Base-by-base conservation (phyloP, 2,888 invertebrate species). In the Drosophila neotestacea region DNA sequence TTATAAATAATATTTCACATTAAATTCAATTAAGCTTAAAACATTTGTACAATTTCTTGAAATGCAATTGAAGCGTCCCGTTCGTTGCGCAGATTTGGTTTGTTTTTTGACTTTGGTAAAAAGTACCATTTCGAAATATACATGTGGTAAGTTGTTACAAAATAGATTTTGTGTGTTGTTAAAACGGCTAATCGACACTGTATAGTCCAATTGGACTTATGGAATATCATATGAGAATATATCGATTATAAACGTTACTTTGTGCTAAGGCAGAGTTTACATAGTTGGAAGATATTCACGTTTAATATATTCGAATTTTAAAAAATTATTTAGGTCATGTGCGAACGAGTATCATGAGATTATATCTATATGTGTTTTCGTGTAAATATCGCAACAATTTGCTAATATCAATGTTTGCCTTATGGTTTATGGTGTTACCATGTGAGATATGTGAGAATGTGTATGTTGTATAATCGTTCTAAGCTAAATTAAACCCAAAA, bases 201-300 rank as follows among this genome's bases (percentile, higher is more conserved):
- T 1, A 6, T 22, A 5, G 42, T 42, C 11, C 42, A 42, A 22
- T 16, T 9, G 42, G 42, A 42, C 42, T 22, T 44, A 44, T 36
- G 42, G 42, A 81, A 64, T 69, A 61, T 70, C 67, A 55, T 81
- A 22, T 63, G 58, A 55, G 67, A 81, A 73, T 77, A 72, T 61
- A 70, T 67, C 63, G 83, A 47, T 79, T 85, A 67, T 44, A 77
- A 73, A 81, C 65, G 61, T 84, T 82, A 74, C 67, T 73, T 83
- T 76, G 68, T 85, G 89, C 89, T 88, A 85, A 85, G 84, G 84
- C 84, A 88, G 79, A 86, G 76, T 86, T 51, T 56, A 85, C 70
- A 55, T 73, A 80, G 73, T 86, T 86, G 84, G 89, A 85, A 85
- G 84, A 85, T 86, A 69, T 84, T 85, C 73, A 63, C 54, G 66